phyloP scores from a whole-genome alignment of 2,113 vertebrate species.

The Lophura nycthemera region DNA sequence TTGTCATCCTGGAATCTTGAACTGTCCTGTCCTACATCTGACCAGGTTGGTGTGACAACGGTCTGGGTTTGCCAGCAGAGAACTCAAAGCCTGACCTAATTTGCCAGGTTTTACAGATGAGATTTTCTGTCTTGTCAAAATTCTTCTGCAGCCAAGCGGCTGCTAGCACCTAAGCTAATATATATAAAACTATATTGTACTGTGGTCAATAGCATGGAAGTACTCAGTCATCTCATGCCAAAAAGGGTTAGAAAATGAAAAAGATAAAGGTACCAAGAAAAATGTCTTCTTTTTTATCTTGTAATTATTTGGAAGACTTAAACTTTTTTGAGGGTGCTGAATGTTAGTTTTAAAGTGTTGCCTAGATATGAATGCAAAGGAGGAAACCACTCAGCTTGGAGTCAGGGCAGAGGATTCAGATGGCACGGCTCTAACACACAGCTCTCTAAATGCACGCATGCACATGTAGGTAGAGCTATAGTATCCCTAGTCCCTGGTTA shows the following conservation, averaged over 20 bases:
- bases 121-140: neutral
- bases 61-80: neutral
- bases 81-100: neutral
- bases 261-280: neutral
- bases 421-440: neutral
- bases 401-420: neutral
- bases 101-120: neutral
- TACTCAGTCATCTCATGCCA: neutral
- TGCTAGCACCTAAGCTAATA: neutral
- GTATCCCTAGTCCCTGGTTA: neutral
- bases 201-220: neutral
- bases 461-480: fast-evolving
- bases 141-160: neutral
- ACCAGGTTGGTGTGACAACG: neutral
- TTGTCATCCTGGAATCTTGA: neutral
- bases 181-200: slow-evolving; percentile 6
- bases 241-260: slow-evolving; percentile 1
- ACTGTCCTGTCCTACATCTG: neutral
- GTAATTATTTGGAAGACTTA: neutral
- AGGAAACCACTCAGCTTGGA: neutral
- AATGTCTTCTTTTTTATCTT: neutral
- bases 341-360: neutral
- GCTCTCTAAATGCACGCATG: neutral
- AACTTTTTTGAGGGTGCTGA: fast-evolving
- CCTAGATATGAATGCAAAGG: neutral